phyloP scores from a whole-genome alignment of 2,888 invertebrate species.

The Phytoseiulus persimilis region DNA sequence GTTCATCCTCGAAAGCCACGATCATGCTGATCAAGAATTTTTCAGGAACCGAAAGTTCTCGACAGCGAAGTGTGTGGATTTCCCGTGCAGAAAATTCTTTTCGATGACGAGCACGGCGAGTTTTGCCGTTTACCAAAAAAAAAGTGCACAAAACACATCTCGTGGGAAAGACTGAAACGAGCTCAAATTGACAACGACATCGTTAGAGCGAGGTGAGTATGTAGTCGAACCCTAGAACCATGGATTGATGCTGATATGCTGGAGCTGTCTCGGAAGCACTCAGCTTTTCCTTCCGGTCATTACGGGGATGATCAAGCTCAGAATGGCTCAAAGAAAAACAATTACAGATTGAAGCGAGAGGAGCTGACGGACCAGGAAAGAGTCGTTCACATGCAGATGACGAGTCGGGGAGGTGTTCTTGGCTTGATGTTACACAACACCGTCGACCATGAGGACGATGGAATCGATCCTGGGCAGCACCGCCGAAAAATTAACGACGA shows the following conservation, averaged over 20 bases:
- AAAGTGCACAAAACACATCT: constrained; percentile 78
- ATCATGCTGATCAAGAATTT: neutral
- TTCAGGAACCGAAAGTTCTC: constrained; percentile 44
- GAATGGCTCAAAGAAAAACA: too few relatives aligned
- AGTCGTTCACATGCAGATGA: constrained; percentile 64
- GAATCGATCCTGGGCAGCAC: neutral
- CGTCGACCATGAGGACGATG: constrained; percentile 67
- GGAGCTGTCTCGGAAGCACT: too few relatives aligned
- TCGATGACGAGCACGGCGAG: constrained; percentile 68
- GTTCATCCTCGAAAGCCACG: too few relatives aligned
- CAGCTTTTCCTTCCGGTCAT: too few relatives aligned
- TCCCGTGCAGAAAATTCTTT: constrained; percentile 74
- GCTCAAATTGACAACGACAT: constrained; percentile 90
- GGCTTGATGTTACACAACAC: constrained; percentile 94
- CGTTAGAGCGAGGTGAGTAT: constrained; percentile 51
- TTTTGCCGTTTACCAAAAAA: constrained; percentile 82
- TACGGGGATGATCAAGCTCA: too few relatives aligned
- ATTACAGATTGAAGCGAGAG: constrained; percentile 85
- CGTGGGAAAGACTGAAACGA: constrained; percentile 87
- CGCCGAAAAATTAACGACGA: neutral
- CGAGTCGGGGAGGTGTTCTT: constrained; percentile 77
- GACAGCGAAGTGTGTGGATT: constrained; percentile 73
- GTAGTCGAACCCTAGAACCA: too few relatives aligned
- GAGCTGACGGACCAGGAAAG: constrained; percentile 88
- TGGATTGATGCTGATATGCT: too few relatives aligned